phyloP scores from a whole-genome alignment of 53 echinoderm and acorn worm genomes.

The Echinarachnius parma region DNA sequence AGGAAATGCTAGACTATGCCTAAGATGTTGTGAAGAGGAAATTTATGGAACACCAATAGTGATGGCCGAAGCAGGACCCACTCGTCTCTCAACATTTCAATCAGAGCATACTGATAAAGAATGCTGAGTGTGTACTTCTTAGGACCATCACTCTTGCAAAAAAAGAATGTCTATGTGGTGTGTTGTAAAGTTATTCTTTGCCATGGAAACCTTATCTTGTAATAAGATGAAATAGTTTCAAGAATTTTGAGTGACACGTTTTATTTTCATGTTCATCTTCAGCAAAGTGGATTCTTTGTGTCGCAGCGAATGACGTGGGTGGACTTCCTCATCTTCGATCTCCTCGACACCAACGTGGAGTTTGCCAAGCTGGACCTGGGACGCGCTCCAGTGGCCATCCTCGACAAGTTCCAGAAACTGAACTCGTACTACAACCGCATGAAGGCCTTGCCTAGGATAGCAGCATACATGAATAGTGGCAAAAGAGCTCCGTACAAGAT shows the following conservation, averaged over 20 bases:
- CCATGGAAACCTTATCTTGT: too few species aligned
- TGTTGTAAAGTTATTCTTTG: too few species aligned
- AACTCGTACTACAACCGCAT: conserved; percentile 85
- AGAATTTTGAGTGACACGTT: background rate
- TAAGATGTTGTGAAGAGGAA: too few species aligned
- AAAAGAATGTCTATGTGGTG: too few species aligned
- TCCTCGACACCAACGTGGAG: conserved; percentile 73
- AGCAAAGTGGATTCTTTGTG: conserved; percentile 72
- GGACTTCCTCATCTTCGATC: conserved; percentile 82
- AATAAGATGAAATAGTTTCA: background rate
- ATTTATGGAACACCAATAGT: too few species aligned
- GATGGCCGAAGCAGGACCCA: too few species aligned
- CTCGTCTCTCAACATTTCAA: too few species aligned
- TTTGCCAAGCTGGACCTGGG: conserved; percentile 76
- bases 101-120: too few species aligned
- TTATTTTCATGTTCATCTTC: too few species aligned
- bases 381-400: conserved; percentile 65
- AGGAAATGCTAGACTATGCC: too few species aligned
- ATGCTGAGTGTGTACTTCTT: too few species aligned
- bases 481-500: conserved; percentile 57
- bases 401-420: conserved; percentile 76
- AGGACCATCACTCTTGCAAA: too few species aligned
- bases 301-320: conserved; percentile 85
- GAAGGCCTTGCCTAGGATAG: conserved; percentile 55
- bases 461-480: conserved; percentile 62